Percentiles rank a stretch among this genome's conserved stretches.
phyloP scores from a whole-genome alignment of 2,888 invertebrate genomes.

The Exephanes ischioxanthus region DNA sequence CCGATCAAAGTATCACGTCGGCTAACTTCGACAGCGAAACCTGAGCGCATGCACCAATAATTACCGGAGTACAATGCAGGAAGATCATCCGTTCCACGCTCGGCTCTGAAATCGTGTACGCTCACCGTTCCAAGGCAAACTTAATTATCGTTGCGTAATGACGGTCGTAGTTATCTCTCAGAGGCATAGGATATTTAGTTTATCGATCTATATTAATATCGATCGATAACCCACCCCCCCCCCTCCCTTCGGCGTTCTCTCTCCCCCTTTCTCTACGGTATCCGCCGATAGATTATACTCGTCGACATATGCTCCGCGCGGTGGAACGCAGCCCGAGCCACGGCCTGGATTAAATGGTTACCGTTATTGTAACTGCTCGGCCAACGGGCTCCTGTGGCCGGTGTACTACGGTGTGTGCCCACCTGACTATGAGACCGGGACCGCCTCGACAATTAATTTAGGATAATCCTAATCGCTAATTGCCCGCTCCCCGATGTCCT shows the following conservation, averaged over 20 bases:
- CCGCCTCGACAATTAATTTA: conserved; percentile 78
- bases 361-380: conserved; percentile 75
- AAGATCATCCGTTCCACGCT: not conserved
- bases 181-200: conserved; percentile 45
- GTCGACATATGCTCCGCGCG: conserved; percentile 67
- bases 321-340: conserved; percentile 65
- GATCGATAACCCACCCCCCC: conserved; percentile 53
- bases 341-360: conserved; percentile 72
- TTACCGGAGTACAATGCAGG: not conserved
- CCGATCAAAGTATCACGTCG: not conserved
- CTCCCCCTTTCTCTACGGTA: conserved; percentile 1
- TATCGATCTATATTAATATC: conserved; percentile 42
- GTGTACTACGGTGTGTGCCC: conserved; percentile 40
- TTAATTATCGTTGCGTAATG: conserved; percentile 59
- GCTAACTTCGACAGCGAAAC: not conserved
- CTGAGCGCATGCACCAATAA: not conserved
- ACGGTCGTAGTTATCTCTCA: conserved; percentile 34
- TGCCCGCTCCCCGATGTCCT: conserved; percentile 70
- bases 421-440: conserved; percentile 50
- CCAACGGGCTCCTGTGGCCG: conserved; percentile 24
- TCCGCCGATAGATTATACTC: conserved; percentile 75
- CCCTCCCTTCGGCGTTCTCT: not conserved
- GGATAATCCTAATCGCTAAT: conserved; percentile 83
- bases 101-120: not conserved
- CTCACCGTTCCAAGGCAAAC: conserved; percentile 17